Evolutionary conservation across 2,888 invertebrate genomes (phyloP).

Genomic region (Eucera pruinosa): DNA sequence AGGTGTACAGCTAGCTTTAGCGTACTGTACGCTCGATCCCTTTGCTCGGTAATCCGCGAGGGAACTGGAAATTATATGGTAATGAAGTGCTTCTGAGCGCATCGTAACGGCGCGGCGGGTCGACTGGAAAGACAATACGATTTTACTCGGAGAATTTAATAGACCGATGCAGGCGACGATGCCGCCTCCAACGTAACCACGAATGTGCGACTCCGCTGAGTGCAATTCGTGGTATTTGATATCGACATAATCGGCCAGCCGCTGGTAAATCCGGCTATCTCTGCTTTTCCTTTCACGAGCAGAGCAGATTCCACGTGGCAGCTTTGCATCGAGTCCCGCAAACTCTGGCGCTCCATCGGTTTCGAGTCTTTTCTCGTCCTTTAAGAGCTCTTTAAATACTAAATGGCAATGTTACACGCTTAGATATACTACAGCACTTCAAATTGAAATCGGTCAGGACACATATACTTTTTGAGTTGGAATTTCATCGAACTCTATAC

Average conservation of each 20-base stretch:
- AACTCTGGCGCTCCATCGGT: slow-evolving; percentile 16
- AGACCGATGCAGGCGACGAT: slow-evolving; percentile 61
- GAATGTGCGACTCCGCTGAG: slow-evolving; percentile 66
- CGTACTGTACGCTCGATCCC: slow-evolving; percentile 56
- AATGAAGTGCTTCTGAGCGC: slow-evolving; percentile 71
- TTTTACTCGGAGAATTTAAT: slow-evolving; percentile 71
- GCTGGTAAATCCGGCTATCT: slow-evolving; percentile 64
- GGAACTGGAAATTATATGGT: slow-evolving; percentile 73
- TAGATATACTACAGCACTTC: no score
- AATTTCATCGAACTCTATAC: no score
- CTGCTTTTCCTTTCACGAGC: slow-evolving; percentile 76
- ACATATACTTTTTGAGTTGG: no score
- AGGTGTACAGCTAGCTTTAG: slow-evolving; percentile 15
- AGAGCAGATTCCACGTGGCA: slow-evolving; percentile 45
- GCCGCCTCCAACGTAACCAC: slow-evolving; percentile 40
- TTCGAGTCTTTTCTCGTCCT: no score
- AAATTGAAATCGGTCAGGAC: no score
- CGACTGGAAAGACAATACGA: slow-evolving; percentile 77
- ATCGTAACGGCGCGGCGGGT: slow-evolving; percentile 58
- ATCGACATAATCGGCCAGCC: slow-evolving; percentile 81
- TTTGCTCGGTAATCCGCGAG: slow-evolving; percentile 67
- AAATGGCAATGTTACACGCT: no score
- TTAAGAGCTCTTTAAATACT: no score
- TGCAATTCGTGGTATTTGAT: slow-evolving; percentile 84
- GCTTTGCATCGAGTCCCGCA: slow-evolving; percentile 27